phyloP scores from a whole-genome alignment of 2,888 invertebrate genomes.

The Pharmacophagus antenor region DNA sequence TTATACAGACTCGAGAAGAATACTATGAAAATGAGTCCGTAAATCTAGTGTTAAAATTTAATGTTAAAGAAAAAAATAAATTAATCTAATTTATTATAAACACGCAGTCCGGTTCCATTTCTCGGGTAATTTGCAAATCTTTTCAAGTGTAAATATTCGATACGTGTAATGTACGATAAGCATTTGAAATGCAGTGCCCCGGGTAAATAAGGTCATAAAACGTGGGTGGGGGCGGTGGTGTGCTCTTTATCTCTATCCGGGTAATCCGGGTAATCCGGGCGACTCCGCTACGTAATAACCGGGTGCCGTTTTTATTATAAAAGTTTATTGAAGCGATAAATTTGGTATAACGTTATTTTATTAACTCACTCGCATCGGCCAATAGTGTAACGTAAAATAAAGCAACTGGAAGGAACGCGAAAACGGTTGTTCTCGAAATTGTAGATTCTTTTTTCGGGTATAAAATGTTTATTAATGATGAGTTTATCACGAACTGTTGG shows the following conservation, averaged over 20 bases:
- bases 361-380: constrained; percentile 30
- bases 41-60: too few species aligned
- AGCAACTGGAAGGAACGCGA: too few species aligned
- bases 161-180: neutral
- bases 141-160: neutral
- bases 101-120: too few species aligned
- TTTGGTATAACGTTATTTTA: constrained; percentile 30
- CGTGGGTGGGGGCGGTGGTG: constrained; percentile 31
- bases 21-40: too few species aligned
- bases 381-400: too few species aligned
- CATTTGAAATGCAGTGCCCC: constrained; percentile 32
- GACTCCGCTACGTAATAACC: constrained; percentile 36
- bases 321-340: constrained; percentile 38
- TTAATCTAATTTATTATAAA: too few species aligned
- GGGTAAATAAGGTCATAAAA: constrained; percentile 47
- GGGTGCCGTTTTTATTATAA: constrained; percentile 34
- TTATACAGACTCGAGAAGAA: too few species aligned
- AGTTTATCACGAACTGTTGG: too few species aligned
- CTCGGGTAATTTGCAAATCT: neutral
- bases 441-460: too few species aligned
- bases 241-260: constrained; percentile 36
- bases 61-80: neutral
- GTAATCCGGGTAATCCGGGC: constrained; percentile 38
- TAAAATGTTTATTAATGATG: too few species aligned
- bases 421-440: too few species aligned